Percentiles rank a stretch among this genome's conserved stretches.
These are phyloP conservation scores for Epinotia demarniana DNA, from an alignment of 2,888 invertebrate genomes.

Conservation along the genomic window DNA sequence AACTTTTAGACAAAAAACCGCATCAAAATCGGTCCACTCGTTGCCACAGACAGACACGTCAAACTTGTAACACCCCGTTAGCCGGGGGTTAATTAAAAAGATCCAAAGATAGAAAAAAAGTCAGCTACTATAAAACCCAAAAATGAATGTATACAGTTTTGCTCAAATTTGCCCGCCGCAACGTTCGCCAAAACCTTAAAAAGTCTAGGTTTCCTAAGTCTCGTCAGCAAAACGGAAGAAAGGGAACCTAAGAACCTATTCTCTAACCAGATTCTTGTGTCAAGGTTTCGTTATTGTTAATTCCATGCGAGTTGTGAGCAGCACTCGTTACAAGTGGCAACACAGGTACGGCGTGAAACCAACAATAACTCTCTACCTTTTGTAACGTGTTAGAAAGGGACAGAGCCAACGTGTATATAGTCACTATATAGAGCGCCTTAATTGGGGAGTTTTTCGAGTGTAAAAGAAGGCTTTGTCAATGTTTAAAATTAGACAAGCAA, in stretches of 20 bases:
- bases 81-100: too few relatives aligned
- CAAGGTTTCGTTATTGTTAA: constrained; percentile 43
- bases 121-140: too few relatives aligned
- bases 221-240: constrained; percentile 13
- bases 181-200: neutral
- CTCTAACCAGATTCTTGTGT: constrained; percentile 38
- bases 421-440: constrained; percentile 37
- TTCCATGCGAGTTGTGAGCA: constrained; percentile 27
- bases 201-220: neutral
- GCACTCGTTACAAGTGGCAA: constrained; percentile 37
- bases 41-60: too few relatives aligned
- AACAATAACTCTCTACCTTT: constrained; percentile 16
- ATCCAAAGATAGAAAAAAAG: too few relatives aligned
- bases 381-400: neutral
- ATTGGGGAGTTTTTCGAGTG: constrained; percentile 40
- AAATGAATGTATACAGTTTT: too few relatives aligned
- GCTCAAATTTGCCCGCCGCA: neutral
- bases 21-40: too few relatives aligned
- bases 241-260: constrained; percentile 22
- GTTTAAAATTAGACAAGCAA: constrained; percentile 36
- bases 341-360: constrained; percentile 14
- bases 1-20: too few relatives aligned
- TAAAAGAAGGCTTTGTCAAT: constrained; percentile 33
- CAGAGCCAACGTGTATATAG: constrained; percentile 3
- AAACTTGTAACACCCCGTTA: too few relatives aligned